These are phyloP conservation scores for Galleria mellonella DNA, from an alignment of 1,140 invertebrate genomes.

Conservation along the genomic window DNA sequence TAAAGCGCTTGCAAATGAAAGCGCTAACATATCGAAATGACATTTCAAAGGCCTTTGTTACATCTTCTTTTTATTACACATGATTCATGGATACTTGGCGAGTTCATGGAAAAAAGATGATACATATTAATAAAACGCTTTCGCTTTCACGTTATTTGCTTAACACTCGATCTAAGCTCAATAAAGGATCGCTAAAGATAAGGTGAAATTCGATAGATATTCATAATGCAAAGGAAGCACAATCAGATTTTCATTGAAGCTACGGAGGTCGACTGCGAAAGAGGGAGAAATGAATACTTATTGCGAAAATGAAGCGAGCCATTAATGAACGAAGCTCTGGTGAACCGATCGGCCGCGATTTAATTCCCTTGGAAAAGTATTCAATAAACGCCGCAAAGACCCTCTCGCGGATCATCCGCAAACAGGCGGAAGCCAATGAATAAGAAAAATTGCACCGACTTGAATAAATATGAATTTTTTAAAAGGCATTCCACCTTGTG, in stretches of 20 bases:
- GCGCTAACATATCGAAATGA: slow-evolving; percentile 27
- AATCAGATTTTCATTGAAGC: slow-evolving; percentile 63
- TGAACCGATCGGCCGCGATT: slow-evolving; percentile 43
- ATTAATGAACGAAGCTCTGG: slow-evolving; percentile 56
- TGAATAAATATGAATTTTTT: slow-evolving; percentile 13
- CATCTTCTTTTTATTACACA: slow-evolving; percentile 11
- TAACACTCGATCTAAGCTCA: slow-evolving; percentile 30
- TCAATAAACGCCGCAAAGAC: slow-evolving; percentile 57
- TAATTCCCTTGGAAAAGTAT: slow-evolving; percentile 63
- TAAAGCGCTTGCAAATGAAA: slow-evolving; percentile 34
- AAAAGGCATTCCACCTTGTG: too few species aligned
- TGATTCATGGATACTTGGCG: slow-evolving; percentile 8
- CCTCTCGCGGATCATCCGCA: slow-evolving; percentile 28
- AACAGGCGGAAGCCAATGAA: slow-evolving; percentile 23
- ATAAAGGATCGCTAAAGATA: slow-evolving; percentile 37
- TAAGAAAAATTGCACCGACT: slow-evolving; percentile 25
- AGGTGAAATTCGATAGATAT: slow-evolving; percentile 48
- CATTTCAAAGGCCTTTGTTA: slow-evolving; percentile 27
- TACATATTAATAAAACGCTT: slow-evolving; percentile 29
- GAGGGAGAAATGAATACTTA: slow-evolving; percentile 64
- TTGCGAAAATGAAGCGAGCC: slow-evolving; percentile 61
- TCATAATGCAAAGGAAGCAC: slow-evolving; percentile 61
- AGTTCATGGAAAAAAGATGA: slow-evolving; percentile 13
- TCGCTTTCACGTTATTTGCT: slow-evolving; percentile 27
- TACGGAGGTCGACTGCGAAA: slow-evolving; percentile 18